Conservation (phyloP, 2,113 vertebrate species). For the Tricholaema leucomelas region DNA sequence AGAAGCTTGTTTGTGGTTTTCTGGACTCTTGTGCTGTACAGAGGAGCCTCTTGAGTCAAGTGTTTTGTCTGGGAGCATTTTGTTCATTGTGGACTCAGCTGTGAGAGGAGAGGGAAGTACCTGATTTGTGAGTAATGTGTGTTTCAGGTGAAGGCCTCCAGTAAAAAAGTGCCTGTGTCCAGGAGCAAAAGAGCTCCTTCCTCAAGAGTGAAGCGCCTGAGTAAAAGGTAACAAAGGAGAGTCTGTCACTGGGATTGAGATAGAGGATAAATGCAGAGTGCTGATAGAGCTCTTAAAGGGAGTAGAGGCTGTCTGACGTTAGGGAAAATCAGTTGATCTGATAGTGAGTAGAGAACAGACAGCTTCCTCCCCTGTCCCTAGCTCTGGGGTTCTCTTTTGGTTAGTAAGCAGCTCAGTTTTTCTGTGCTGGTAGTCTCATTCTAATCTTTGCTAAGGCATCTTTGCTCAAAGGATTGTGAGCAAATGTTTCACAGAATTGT, state of each 20-base stretch:
- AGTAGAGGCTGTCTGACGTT: neutral
- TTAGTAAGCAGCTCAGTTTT: neutral
- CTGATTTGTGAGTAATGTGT: neutral
- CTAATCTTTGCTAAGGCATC: neutral
- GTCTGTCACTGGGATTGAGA: neutral
- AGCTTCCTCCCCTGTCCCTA: neutral
- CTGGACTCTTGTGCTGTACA: neutral
- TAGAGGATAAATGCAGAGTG: no score
- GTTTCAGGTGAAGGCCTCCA: slow-evolving; percentile 34
- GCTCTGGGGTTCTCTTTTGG: neutral
- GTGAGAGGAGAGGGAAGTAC: rapidly evolving
- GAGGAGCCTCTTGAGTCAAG: neutral
- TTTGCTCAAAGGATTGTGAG: neutral
- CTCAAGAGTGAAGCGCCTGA: neutral
- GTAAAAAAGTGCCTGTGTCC: neutral
- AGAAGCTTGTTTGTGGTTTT: neutral
- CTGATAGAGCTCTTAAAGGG: neutral
- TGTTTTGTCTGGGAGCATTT: rapidly evolving
- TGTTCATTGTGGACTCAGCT: neutral
- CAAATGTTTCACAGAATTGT: neutral
- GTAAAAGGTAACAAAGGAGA: slow-evolving; percentile 9
- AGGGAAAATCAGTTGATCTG: neutral
- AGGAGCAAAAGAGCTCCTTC: slow-evolving; percentile 38
- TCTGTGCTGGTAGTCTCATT: neutral
- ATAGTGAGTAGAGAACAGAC: neutral